These are phyloP conservation scores for Aphodius sticticus DNA, from an alignment of 2,888 invertebrate genomes.

Conservation along the genomic window DNA sequence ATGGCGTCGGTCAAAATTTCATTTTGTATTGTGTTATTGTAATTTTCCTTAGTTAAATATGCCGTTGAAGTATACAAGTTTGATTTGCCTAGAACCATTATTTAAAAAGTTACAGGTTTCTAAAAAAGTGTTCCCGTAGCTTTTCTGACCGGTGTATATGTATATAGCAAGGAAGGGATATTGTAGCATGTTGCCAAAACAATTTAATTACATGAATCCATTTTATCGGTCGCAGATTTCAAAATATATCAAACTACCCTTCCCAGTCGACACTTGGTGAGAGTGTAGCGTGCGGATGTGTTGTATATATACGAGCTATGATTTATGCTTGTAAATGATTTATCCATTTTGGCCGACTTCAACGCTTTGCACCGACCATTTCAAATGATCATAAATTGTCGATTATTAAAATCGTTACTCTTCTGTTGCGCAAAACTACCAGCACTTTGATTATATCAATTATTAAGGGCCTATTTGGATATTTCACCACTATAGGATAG, in stretches of 20 bases:
- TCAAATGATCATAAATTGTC: not conserved
- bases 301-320: not conserved
- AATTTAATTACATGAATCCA: not conserved
- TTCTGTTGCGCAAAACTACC: not conserved
- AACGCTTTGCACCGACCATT: not conserved
- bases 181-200: no score
- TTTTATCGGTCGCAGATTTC: not conserved
- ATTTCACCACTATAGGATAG: no score
- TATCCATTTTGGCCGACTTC: not conserved
- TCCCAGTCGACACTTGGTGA: no score
- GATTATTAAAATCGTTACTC: not conserved
- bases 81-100: no score
- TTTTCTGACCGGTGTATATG: no score
- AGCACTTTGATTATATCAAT: not conserved
- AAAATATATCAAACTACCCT: not conserved
- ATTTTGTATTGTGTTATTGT: no score
- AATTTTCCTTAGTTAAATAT: no score
- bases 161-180: no score
- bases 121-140: no score
- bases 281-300: not conserved
- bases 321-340: not conserved
- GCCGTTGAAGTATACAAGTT: no score
- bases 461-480: not conserved
- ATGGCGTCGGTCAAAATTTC: no score
- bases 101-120: no score